Base-by-base conservation (phyloP, 2,113 vertebrate genomes). In the Grammomys surdaster region DNA sequence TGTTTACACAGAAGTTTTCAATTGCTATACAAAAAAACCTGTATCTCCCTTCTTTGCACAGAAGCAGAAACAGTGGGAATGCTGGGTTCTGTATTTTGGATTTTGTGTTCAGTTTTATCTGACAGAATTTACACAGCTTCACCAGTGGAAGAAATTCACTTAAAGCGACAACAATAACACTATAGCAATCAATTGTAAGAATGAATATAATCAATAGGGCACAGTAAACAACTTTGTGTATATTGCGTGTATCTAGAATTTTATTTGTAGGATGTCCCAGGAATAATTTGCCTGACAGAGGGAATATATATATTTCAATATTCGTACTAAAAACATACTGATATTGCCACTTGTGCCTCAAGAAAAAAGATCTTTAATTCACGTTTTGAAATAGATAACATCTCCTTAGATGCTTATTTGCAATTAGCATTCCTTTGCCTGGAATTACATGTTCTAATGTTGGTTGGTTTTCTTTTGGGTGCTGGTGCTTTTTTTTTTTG, bases 51-150 rank as follows among this genome's bases (percentile, higher is more conserved):
- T 75, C 46, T 82, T 78, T 76, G 48, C 13, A 26, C 16, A 88
- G 76, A 56, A 67, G 69, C 4, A 46, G 51, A 73, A 67, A 70
- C 73, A 77, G n/a, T 7, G 4, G 46, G 28, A 51, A 60, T 17
- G 11, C 22, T 73, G 14, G 56, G 11, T 51, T 88, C 46, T 72
- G 13, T 77, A 60, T 17, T 95, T 84, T 67, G 28, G 56, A 22
- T 76, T 90, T 33, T 92, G 92, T 94, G 36, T 88, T 58, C 69
- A 76, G 58, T 94, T 93, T 90, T 92, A 87, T 84, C 48, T 33
- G 11, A 82, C n/a, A 88, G 67, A 78, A 51, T 85, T 84, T 58
- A 26, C 33, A 80, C n/a, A 69, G 65, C 1, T 89, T 91, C 36
- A 73, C 20, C 78, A 26, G 1, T 40, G 9, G 16, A 63, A 36